Evolutionary conservation across 1,140 invertebrate species (phyloP).

Genomic region (Macrobrachium rosenbergii): DNA sequence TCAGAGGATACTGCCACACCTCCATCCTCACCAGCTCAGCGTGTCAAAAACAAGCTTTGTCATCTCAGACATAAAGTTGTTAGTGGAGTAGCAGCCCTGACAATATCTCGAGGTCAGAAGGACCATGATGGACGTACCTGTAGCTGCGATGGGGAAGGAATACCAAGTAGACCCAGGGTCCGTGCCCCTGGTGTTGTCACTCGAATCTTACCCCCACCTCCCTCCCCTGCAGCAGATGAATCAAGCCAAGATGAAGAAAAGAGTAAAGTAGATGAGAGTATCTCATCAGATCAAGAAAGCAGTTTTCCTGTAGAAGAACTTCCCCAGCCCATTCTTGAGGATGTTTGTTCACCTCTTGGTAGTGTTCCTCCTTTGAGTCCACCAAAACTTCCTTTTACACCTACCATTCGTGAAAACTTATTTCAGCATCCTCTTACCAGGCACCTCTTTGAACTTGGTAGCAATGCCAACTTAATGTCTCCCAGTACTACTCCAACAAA

Average conservation of each 20-base stretch:
- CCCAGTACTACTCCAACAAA: background rate
- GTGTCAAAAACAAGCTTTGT: conserved; percentile 51
- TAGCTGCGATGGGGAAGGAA: background rate
- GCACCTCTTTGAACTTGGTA: background rate
- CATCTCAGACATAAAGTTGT: conserved; percentile 54
- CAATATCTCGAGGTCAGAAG: conserved; percentile 23
- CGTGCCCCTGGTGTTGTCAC: conserved; percentile 25
- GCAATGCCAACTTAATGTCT: background rate
- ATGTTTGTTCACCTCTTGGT: conserved; percentile 45
- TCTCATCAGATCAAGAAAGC: background rate
- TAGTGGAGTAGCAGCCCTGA: conserved; percentile 50
- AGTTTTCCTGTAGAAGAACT: conserved; percentile 49
- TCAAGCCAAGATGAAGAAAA: background rate
- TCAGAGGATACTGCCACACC: conserved; percentile 14
- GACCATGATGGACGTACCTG: background rate
- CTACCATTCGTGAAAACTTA: conserved; percentile 18
- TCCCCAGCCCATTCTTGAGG: conserved; percentile 48
- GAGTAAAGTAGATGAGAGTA: background rate
- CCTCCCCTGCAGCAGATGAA: background rate
- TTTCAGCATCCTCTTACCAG: conserved; percentile 15
- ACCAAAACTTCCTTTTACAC: conserved; percentile 20
- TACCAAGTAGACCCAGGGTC: background rate
- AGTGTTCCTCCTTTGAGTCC: conserved; percentile 52
- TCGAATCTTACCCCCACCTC: conserved; percentile 16
- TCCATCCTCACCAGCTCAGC: conserved; percentile 46